Evolutionary conservation across 2,888 invertebrate genomes (phyloP).

Genomic region (Plutella xylostella): DNA sequence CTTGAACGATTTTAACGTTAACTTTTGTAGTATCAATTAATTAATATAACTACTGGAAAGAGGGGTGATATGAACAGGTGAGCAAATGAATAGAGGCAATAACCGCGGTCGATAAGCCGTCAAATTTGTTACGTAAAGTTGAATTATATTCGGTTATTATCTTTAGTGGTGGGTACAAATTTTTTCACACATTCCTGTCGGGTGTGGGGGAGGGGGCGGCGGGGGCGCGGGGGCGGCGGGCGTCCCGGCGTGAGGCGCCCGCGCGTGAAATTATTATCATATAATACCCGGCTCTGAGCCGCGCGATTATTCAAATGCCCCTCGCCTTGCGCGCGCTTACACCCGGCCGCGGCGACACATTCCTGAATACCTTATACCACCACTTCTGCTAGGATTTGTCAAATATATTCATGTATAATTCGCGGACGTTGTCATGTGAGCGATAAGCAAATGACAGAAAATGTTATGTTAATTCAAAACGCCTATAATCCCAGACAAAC

Average conservation of each 20-base stretch:
- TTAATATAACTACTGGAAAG: slow-evolving; percentile 29
- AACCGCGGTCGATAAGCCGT: slow-evolving; percentile 30
- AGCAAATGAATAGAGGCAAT: slow-evolving; percentile 21
- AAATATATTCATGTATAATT: slow-evolving; percentile 62
- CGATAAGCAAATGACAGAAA: slow-evolving; percentile 68
- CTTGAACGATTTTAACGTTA: slow-evolving; percentile 47
- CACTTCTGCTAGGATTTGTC: slow-evolving; percentile 49
- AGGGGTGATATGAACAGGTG: slow-evolving; percentile 27
- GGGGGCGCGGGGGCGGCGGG: slow-evolving; percentile 27
- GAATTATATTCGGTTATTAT: slow-evolving; percentile 26
- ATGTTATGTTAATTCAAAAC: slow-evolving; percentile 63
- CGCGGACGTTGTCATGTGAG: slow-evolving; percentile 59
- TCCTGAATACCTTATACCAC: slow-evolving; percentile 43
- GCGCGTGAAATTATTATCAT: slow-evolving; percentile 68
- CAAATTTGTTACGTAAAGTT: slow-evolving; percentile 30
- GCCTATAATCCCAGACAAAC: slow-evolving; percentile 54
- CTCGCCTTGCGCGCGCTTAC: slow-evolving; percentile 30
- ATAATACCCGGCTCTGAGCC: slow-evolving; percentile 53
- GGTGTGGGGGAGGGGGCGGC: slow-evolving; percentile 27
- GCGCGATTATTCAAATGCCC: slow-evolving; percentile 65
- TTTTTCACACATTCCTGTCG: slow-evolving; percentile 58
- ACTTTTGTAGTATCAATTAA: slow-evolving; percentile 54
- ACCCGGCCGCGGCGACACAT: slow-evolving; percentile 33
- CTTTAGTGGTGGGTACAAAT: slow-evolving; percentile 29
- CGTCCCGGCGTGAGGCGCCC: slow-evolving; percentile 40